phyloP scores from a whole-genome alignment of 2,113 vertebrate genomes.

The Blennius ocellaris region DNA sequence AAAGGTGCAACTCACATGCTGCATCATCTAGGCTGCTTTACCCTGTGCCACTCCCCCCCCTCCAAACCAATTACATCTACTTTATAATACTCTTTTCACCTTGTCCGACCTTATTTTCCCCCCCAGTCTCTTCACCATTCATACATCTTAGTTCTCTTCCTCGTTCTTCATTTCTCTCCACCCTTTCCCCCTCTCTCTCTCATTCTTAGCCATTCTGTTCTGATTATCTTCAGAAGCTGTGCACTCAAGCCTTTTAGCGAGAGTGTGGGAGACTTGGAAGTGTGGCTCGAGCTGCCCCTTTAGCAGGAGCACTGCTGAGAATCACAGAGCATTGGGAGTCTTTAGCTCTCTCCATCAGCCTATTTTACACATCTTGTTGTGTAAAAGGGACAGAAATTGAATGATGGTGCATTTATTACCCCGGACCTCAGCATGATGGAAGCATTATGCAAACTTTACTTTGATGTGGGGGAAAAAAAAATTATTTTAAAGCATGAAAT shows the following conservation, averaged over 20 bases:
- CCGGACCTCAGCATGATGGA: too few species aligned
- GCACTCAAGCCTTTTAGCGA: constrained; percentile 52
- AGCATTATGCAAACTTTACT: too few species aligned
- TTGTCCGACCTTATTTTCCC: constrained; percentile 7
- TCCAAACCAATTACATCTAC: constrained; percentile 4
- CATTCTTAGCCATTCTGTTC: constrained; percentile 18
- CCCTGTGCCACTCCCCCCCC: constrained; percentile 1
- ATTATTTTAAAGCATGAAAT: too few species aligned
- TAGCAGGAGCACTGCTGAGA: constrained; percentile 40
- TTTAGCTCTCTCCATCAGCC: constrained; percentile 4
- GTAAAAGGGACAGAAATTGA: too few species aligned
- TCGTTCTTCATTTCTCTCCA: constrained; percentile 24
- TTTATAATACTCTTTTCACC: constrained; percentile 18
- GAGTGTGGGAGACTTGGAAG: constrained; percentile 25
- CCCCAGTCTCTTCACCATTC: background rate
- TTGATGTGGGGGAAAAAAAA: too few species aligned
- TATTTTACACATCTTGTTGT: too few species aligned
- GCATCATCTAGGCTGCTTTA: constrained; percentile 37
- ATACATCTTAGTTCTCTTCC: background rate
- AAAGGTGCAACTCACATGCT: constrained; percentile 28
- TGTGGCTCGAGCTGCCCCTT: constrained; percentile 30
- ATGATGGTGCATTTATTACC: too few species aligned
- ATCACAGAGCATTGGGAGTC: constrained; percentile 30
- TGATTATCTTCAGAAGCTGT: constrained; percentile 55
- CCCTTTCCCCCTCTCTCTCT: background rate